A percentile compares a stretch with the other conserved stretches of the same genome.
These are phyloP conservation scores for Arion vulgaris DNA, from an alignment of 1,140 invertebrate species.

Conservation along the genomic window DNA sequence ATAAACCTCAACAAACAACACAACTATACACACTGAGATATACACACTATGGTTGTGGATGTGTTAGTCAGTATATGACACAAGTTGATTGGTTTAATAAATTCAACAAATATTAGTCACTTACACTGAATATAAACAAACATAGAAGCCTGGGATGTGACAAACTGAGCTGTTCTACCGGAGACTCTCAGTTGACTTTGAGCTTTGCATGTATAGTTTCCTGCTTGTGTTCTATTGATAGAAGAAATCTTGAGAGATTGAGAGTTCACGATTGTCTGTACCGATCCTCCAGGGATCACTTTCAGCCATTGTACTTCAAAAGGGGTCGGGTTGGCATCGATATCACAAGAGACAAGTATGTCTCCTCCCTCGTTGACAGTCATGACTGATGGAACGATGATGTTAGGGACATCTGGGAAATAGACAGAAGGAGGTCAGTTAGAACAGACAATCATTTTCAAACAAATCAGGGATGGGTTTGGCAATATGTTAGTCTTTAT, in stretches of 20 bases:
- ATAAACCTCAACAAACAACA: too few relatives aligned
- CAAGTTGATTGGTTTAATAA: too few relatives aligned
- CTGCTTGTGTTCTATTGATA: slow-evolving; percentile 62
- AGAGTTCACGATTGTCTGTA: background rate
- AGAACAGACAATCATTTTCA: too few relatives aligned
- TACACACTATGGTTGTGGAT: too few relatives aligned
- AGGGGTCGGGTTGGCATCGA: slow-evolving; percentile 55
- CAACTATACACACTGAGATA: too few relatives aligned
- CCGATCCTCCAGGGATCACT: slow-evolving; percentile 4
- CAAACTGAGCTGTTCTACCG: slow-evolving; percentile 34
- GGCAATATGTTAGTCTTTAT: too few relatives aligned
- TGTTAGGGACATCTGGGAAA: slow-evolving; percentile 51
- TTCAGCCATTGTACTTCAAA: slow-evolving; percentile 50
- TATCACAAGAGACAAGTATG: slow-evolving; percentile 48
- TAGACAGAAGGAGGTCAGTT: too few relatives aligned
- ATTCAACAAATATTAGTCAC: too few relatives aligned
- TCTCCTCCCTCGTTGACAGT: slow-evolving; percentile 44
- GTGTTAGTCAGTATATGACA: too few relatives aligned
- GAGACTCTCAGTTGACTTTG: slow-evolving; percentile 66
- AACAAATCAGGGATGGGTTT: too few relatives aligned
- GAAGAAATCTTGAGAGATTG: background rate
- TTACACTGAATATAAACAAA: slow-evolving; percentile 56
- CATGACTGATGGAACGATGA: slow-evolving; percentile 36
- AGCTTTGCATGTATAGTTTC: slow-evolving; percentile 80
- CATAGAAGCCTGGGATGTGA: slow-evolving; percentile 38